phyloP scores from a whole-genome alignment of 2,113 vertebrate genomes.

The Larimichthys crocea region DNA sequence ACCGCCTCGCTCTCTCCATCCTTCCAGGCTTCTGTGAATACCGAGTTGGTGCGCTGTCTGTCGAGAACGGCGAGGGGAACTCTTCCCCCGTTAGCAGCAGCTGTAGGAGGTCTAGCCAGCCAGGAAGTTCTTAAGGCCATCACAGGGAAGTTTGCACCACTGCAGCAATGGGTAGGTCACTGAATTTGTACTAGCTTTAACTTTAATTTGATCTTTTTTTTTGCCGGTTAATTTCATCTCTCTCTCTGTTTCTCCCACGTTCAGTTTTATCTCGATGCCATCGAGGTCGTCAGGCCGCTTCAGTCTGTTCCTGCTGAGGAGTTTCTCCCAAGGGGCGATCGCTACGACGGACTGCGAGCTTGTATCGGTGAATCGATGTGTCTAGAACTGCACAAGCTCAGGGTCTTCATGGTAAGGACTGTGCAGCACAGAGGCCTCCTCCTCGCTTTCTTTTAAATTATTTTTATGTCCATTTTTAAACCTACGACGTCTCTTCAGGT shows the following conservation, averaged over 20 bases:
- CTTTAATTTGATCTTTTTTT: neutral
- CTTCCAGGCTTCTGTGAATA: slow-evolving; percentile 83
- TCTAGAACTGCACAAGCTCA: slow-evolving; percentile 90
- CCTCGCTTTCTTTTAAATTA: no score
- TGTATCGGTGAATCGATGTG: slow-evolving; percentile 94
- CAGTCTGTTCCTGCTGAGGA: slow-evolving; percentile 87
- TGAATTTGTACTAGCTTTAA: neutral
- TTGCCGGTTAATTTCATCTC: neutral
- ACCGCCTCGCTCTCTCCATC: neutral
- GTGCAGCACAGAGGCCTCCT: slow-evolving; percentile 28
- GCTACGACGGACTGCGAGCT: slow-evolving; percentile 93
- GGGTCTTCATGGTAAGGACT: slow-evolving; percentile 93
- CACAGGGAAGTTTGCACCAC: slow-evolving; percentile 96
- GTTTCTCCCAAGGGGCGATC: slow-evolving; percentile 92
- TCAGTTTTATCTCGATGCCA: slow-evolving; percentile 93
- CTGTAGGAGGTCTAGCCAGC: slow-evolving; percentile 93
- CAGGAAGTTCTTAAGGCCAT: slow-evolving; percentile 98
- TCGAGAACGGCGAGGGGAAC: slow-evolving; percentile 91
- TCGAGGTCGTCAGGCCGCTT: slow-evolving; percentile 88
- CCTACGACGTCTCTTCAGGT: slow-evolving; percentile 81
- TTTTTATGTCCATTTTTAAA: neutral
- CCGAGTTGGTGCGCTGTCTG: slow-evolving; percentile 87
- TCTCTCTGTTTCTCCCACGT: slow-evolving; percentile 7
- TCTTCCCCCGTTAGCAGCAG: slow-evolving; percentile 91
- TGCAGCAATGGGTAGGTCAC: slow-evolving; percentile 96